Percentiles rank a stretch among this genome's conserved stretches.
These are phyloP conservation scores for Argya squamiceps DNA, from an alignment of 2,797 vertebrate genomes.

Conservation along the genomic window DNA sequence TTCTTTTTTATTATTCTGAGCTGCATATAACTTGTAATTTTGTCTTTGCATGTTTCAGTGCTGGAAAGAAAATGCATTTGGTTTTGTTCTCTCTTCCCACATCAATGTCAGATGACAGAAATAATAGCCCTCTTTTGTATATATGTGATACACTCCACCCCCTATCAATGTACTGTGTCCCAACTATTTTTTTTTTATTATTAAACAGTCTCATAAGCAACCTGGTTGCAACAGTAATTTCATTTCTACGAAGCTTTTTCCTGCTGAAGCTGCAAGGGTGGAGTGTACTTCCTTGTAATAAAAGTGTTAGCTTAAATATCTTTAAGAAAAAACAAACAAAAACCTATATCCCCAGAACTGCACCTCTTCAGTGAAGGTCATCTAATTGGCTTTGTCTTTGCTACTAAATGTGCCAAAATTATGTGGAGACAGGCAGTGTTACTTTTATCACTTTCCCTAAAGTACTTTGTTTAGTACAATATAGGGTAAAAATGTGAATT, in stretches of 20 bases:
- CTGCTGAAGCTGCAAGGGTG: conserved; percentile 16
- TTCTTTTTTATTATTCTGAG: conserved; percentile 46
- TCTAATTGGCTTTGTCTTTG: background rate
- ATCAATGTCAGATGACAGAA: conserved; percentile 24
- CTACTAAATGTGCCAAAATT: background rate
- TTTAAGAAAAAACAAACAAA: background rate
- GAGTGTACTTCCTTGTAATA: background rate
- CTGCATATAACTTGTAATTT: conserved; percentile 55
- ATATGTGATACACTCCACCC: conserved; percentile 27
- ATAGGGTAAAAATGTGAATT: background rate
- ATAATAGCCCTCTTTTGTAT: conserved; percentile 20
- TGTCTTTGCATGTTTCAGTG: conserved; percentile 60
- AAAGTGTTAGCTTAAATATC: background rate
- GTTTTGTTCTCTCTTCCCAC: conserved; percentile 25
- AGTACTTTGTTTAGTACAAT: background rate
- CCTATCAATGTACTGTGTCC: conserved; percentile 32
- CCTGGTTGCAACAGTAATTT: conserved; percentile 47
- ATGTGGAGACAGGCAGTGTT: background rate
- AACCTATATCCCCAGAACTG: no score
- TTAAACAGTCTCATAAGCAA: conserved; percentile 65
- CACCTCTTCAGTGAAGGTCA: background rate
- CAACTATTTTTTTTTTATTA: conserved; percentile 44
- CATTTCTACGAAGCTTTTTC: conserved; percentile 8
- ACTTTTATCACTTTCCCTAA: background rate
- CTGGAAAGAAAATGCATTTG: conserved; percentile 41